Base-by-base conservation (phyloP, 2,888 invertebrate species). In the Hermaeophaga mercurialis region DNA sequence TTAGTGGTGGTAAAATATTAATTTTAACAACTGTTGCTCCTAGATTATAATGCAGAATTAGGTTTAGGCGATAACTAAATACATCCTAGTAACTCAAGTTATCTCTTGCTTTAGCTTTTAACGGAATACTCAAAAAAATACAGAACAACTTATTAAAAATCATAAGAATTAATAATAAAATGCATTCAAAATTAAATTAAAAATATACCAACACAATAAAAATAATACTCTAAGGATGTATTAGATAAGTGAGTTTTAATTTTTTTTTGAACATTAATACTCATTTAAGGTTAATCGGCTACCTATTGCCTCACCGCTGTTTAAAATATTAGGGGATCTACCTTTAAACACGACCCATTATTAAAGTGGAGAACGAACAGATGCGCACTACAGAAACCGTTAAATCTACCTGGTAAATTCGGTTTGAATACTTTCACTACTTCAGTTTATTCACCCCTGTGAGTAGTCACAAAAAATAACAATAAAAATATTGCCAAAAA, bases 1-100 rank as follows among this genome's bases (percentile, higher is more conserved):
- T 76, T 75, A 77, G 73, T 74, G 64, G 68, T 70, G 71, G 72
- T 77, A 75, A 75, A 78, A 76, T 77, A 78, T 77, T 76, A 76
- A 76, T 71, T 72, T 62, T 69, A 71, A 73, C 78, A 78, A 76
- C 76, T 77, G 78, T 77, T 78, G 78, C 75, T 72, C 48, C 52
- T 19, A 19, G 31, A 11, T 31, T 31, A 31, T 31, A 31, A 6
- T 31, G 31, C 31, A 9, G 12, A 31, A 31, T 31, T 31, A 11
- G 31, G 3, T 12, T 22, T 22, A n/a, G n/a, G 22, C 6, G 3
- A 22, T 22, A 5, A 6, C 22, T 22, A 22, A 22, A 22, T 3
- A 22, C 3, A 22, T 22, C 6, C 22, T 22, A 22, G 6, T 22
- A 22, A 5, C 22, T 5, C 22, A 22, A 22, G 3, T 22, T 5